Percentiles rank a stretch among this genome's conserved stretches.
Conservation (phyloP, 2,797 vertebrate species). For the Pseudochirops corinnae region DNA sequence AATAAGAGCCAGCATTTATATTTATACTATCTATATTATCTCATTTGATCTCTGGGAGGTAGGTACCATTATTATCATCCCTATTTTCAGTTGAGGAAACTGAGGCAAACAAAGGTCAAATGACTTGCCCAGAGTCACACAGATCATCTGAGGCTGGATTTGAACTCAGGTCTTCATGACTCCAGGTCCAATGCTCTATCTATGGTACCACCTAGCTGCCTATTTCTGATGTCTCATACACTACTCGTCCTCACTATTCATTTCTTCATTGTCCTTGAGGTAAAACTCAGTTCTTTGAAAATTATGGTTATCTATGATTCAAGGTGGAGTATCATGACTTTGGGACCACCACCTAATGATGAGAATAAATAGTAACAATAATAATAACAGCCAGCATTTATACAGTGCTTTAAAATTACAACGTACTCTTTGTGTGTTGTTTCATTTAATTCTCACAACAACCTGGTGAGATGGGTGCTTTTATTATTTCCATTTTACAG, state of each 20-base stretch:
- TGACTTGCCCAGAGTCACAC: neutral
- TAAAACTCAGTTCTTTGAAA: neutral
- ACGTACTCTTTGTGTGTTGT: neutral
- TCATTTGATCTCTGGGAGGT: neutral
- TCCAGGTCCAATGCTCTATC: neutral
- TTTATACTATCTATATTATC: neutral
- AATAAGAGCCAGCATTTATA: neutral
- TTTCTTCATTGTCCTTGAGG: neutral
- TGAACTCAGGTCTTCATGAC: neutral
- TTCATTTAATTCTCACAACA: neutral
- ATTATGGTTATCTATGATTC: neutral
- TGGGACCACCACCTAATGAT: neutral
- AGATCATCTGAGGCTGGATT: neutral
- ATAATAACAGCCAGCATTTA: too few species aligned
- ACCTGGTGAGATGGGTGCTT: neutral
- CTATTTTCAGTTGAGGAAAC: neutral
- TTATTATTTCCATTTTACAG: neutral
- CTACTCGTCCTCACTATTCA: neutral
- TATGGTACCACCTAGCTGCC: neutral
- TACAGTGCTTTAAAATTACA: neutral
- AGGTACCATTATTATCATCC: neutral
- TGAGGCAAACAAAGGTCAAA: neutral
- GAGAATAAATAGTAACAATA: neutral
- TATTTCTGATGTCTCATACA: neutral
- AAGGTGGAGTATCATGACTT: neutral